Conservation (phyloP, 2,888 invertebrate genomes). For the Polyploca ridens region DNA sequence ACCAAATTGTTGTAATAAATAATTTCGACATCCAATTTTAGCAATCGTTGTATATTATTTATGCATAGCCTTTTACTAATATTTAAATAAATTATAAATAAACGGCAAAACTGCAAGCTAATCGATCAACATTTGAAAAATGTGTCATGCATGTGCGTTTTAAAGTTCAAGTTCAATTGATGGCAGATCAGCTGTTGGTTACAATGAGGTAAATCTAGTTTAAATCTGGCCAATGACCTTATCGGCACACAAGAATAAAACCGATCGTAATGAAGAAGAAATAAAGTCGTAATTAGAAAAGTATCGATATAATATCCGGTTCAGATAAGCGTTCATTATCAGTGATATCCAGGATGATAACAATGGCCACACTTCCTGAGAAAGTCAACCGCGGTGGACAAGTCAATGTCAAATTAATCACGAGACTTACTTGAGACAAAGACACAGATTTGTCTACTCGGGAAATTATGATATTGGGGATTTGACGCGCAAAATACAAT, state of each 20-base stretch:
- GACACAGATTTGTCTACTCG: not conserved
- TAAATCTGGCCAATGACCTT: constrained; percentile 5
- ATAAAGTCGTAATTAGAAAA: not conserved
- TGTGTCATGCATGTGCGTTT: not conserved
- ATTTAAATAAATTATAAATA: not conserved
- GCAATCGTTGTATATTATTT: no score
- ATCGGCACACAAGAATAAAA: not conserved
- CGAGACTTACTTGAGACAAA: constrained; percentile 14
- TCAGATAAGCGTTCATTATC: constrained; percentile 6
- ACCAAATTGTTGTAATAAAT: no score
- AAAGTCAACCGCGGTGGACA: constrained; percentile 25
- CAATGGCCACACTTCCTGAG: constrained; percentile 28
- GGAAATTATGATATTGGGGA: no score
- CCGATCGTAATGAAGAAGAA: not conserved
- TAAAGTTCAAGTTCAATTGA: not conserved
- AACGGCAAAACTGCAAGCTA: not conserved
- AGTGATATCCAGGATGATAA: constrained; percentile 15
- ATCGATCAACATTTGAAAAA: not conserved
- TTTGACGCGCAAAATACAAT: no score
- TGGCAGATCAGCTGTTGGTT: not conserved
- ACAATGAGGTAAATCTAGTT: constrained; percentile 9
- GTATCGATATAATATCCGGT: not conserved
- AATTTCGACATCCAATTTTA: no score
- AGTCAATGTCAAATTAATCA: constrained; percentile 32
- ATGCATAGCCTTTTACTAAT: not conserved